These are phyloP conservation scores for Barnardius zonarius DNA, from an alignment of 2,113 vertebrate species.

Conservation along the genomic window DNA sequence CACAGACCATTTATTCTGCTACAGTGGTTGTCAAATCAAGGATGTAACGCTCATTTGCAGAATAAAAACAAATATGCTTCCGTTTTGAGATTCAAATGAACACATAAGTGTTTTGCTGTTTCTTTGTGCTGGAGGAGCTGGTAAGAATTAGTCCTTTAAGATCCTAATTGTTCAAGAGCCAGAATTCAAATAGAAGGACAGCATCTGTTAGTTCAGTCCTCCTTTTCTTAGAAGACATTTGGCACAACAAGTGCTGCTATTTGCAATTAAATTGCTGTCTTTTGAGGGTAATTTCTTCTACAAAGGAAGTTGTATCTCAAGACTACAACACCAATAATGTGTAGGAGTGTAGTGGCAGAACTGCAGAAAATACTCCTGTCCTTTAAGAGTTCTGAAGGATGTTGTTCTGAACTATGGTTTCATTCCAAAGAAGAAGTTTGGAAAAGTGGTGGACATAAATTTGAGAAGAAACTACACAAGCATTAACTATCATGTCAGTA, in stretches of 20 bases:
- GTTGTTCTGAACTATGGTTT: not conserved
- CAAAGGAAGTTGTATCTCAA: not conserved
- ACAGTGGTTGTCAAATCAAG: not conserved
- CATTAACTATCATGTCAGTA: rapidly evolving
- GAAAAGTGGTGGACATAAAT: not conserved
- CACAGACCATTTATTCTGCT: not conserved
- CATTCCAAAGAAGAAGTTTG: not conserved
- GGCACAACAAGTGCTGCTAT: not conserved
- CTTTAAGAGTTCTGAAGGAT: not conserved
- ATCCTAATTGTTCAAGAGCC: not conserved
- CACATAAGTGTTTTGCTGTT: not conserved
- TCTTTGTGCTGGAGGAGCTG: not conserved
- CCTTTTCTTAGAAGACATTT: not conserved
- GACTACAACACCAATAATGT: not conserved
- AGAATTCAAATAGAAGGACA: not conserved
- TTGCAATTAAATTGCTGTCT: not conserved
- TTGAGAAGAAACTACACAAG: not conserved
- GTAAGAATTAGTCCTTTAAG: not conserved
- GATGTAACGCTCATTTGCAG: not conserved
- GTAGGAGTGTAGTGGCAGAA: not conserved
- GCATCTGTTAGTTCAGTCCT: not conserved
- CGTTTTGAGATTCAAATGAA: not conserved
- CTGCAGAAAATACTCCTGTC: not conserved
- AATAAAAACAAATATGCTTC: not conserved
- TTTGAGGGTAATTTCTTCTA: not conserved